Base-by-base conservation (phyloP, 64 coral and sea anemone species). In the Acropora yongei region DNA sequence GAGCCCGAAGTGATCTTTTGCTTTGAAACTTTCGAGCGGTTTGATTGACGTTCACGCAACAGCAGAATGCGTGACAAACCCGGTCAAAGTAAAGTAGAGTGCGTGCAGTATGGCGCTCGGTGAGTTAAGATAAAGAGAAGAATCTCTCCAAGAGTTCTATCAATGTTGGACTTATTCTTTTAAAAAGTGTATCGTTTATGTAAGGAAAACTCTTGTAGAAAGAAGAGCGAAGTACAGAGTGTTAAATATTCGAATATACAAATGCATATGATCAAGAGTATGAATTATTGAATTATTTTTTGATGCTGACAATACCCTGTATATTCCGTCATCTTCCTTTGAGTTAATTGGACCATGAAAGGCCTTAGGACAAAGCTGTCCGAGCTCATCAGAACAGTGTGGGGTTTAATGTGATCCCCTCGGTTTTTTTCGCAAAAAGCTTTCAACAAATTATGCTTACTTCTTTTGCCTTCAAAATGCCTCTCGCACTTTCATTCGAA, bases 101-200 rank as follows among this genome's bases (percentile, higher is more conserved):
- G 1, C 2, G 19, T 71, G 6, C 63, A 69, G 48, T 85, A 49
- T 48, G 82, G 82, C 18, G 45, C 43, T 16, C 65, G 65, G 19
- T 9, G 8, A 68, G 17, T 9, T 48, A 17, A 19, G 44, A 49
- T 18, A 71, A 49, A 49, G 44, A 72, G 9, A 8, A 47, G 17
- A 85, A 0, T 48, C n/a, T 46, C 9, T 47, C 44, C 5, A 44
- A n/a, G 66, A 85, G 82, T 71, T 84, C 18, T 71, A 85, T 30
- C 45, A 67, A 20, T 71, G 72, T 72, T 84, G 18, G 65, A 47
- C 16, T 84, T 69, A 84, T 48, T 20, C 60, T 48, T 84, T 49
- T 78, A 48, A 78, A 78, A 18, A 8, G 1, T 3, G 44, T 18
- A 78, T 78, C 75, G 44, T 78, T 78, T 78, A 78, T 49, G 17